A percentile compares a stretch with the other conserved stretches of the same genome.
Conservation (phyloP, 2,888 invertebrate species). For the Cephus sareptanus region DNA sequence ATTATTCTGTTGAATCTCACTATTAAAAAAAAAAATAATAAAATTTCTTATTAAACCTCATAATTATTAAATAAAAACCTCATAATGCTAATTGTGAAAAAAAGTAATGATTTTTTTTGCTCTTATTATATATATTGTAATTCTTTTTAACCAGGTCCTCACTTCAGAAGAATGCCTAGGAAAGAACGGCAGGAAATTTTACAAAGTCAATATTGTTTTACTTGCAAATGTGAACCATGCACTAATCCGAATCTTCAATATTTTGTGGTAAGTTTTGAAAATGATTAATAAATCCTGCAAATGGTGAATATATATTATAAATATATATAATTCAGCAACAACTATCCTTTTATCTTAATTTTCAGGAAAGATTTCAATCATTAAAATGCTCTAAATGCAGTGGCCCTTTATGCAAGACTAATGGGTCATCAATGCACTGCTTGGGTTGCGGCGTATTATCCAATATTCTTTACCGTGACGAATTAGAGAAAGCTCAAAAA, state of each 20-base stretch:
- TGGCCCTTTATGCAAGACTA: constrained; percentile 46
- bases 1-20: no score
- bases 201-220: constrained; percentile 80
- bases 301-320: background rate
- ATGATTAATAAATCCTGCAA: background rate
- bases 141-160: constrained; percentile 68
- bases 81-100: constrained; percentile 5
- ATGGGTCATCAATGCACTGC: constrained; percentile 50
- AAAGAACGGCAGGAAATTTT: constrained; percentile 74
- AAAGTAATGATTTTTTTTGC: background rate
- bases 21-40: no score
- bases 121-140: constrained; percentile 1
- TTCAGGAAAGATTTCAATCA: constrained; percentile 63
- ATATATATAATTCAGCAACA: background rate
- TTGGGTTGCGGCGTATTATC: constrained; percentile 48
- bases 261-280: constrained; percentile 43
- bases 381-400: constrained; percentile 64
- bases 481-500: constrained; percentile 56
- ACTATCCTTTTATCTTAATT: constrained; percentile 2
- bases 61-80: background rate
- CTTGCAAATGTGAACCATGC: constrained; percentile 82
- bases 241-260: constrained; percentile 54
- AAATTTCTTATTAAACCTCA: background rate
- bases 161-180: constrained; percentile 74
- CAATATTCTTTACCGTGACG: constrained; percentile 44